These are phyloP conservation scores for Nasua narica DNA, from an alignment of 2,797 vertebrate species.

Conservation along the genomic window DNA sequence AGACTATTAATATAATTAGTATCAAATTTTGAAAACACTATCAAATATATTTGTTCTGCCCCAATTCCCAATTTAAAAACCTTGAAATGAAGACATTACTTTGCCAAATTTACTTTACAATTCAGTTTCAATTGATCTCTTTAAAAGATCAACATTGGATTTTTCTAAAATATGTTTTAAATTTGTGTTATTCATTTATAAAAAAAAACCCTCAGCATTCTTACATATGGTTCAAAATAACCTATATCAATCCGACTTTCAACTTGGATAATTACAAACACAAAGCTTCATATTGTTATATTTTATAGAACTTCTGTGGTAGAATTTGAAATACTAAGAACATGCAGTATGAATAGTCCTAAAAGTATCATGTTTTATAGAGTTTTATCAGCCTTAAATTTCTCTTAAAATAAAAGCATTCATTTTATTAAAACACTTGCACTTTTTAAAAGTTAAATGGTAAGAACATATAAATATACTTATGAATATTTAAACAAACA, in stretches of 20 bases:
- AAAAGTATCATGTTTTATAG: background rate
- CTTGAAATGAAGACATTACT: conserved; percentile 19
- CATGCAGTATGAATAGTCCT: background rate
- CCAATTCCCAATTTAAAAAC: background rate
- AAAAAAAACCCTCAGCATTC: background rate
- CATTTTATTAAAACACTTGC: background rate
- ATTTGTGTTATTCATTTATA: background rate
- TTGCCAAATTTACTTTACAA: conserved; percentile 14
- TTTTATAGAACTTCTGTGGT: background rate
- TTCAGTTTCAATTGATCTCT: background rate
- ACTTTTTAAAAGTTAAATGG: background rate
- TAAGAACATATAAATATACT: background rate
- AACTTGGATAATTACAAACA: conserved; percentile 55
- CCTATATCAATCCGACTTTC: conserved; percentile 23
- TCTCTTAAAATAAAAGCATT: background rate
- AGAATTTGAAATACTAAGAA: background rate
- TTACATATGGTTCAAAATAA: conserved; percentile 17
- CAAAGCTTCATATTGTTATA: background rate
- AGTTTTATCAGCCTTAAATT: background rate
- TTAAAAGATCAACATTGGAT: conserved; percentile 54
- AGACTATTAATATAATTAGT: conserved; percentile 34
- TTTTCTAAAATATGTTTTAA: background rate
- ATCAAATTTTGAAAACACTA: background rate
- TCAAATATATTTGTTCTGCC: background rate
- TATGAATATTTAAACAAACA: background rate